Conservation (phyloP, 2,888 invertebrate species). For the Cataglyphis rosenhaueri region DNA sequence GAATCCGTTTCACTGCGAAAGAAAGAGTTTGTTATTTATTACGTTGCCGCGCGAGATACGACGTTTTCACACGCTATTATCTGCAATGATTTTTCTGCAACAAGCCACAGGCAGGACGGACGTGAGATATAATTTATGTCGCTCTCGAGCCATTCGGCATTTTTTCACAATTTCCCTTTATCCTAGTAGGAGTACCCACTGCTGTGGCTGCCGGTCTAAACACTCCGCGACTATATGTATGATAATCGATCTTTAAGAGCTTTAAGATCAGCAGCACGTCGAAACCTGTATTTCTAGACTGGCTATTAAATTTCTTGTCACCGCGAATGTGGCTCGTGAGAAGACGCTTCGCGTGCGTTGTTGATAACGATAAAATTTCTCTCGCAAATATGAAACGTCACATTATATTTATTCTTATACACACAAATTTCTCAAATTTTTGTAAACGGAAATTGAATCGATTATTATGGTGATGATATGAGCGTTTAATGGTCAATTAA, state of each 20-base stretch:
- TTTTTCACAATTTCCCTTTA: slow-evolving; percentile 18
- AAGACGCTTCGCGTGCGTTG: slow-evolving; percentile 48
- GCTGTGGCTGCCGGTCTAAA: slow-evolving; percentile 67
- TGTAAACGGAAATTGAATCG: background rate
- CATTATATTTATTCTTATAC: background rate
- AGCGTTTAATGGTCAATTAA: background rate
- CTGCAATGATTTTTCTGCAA: background rate
- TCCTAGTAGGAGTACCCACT: background rate
- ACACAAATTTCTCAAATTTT: background rate
- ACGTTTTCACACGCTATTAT: background rate
- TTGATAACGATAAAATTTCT: slow-evolving; percentile 47
- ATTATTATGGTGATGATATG: background rate
- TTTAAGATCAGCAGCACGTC: slow-evolving; percentile 72
- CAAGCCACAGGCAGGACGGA: background rate
- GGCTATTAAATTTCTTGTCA: slow-evolving; percentile 77
- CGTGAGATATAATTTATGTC: slow-evolving; percentile 17
- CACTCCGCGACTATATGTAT: slow-evolving; percentile 57
- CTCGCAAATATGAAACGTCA: slow-evolving; percentile 49
- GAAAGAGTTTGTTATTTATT: background rate
- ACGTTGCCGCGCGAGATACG: background rate
- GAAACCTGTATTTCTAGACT: slow-evolving; percentile 76
- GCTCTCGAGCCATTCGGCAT: slow-evolving; percentile 1
- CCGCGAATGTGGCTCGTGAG: slow-evolving; percentile 59
- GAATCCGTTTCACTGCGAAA: background rate
- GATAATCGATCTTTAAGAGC: slow-evolving; percentile 77